Evolutionary conservation across 2,888 invertebrate genomes (phyloP), one percentile per base, ranked within the genome.

Genomic region (Plutella xylostella): DNA sequence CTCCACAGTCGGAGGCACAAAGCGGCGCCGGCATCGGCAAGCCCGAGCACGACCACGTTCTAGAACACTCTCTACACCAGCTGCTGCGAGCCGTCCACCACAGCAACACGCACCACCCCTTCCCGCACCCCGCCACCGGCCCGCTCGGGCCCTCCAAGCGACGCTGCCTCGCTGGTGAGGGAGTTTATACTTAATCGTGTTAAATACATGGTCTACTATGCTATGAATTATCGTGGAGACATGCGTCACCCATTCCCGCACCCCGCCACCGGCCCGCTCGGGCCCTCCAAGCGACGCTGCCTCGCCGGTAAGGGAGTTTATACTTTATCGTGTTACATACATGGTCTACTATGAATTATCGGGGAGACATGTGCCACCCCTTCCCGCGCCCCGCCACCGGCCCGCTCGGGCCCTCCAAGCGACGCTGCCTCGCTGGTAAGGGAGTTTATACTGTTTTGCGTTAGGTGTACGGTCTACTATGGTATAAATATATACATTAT

Each of bases 381-480:
- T 93, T 96, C 79, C 97, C 97, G 1, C 97, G 97, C 85, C 97
- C 97, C 3, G 92, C 96, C 19, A 96, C 96, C 25, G 96, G 96
- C 1, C 94, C 96, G 0, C 85, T 97, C 14, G 97, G 97, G 0
- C 93, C 96, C n/a, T 94, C 93, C 54, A 96, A 96, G 71, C 89
- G 93, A 34, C 87, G 97, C 48, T 45, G 38, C 17, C 30, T 45
- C 31, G 39, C 39, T 2, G 43, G 38, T 43, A 14, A 42, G 31
- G 4, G n/a, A n/a, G n/a, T n/a, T n/a, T n/a, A n/a, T n/a, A n/a
- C n/a, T n/a, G n/a, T n/a, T n/a, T n/a, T n/a, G n/a, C n/a, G n/a
- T n/a, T n/a, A n/a, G n/a, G n/a, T n/a, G n/a, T n/a, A n/a, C n/a
- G n/a, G n/a, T n/a, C n/a, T n/a, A n/a, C n/a, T n/a, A n/a, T n/a